Base-by-base conservation (phyloP, 2,888 invertebrate genomes). In the Melipona bicolor region DNA sequence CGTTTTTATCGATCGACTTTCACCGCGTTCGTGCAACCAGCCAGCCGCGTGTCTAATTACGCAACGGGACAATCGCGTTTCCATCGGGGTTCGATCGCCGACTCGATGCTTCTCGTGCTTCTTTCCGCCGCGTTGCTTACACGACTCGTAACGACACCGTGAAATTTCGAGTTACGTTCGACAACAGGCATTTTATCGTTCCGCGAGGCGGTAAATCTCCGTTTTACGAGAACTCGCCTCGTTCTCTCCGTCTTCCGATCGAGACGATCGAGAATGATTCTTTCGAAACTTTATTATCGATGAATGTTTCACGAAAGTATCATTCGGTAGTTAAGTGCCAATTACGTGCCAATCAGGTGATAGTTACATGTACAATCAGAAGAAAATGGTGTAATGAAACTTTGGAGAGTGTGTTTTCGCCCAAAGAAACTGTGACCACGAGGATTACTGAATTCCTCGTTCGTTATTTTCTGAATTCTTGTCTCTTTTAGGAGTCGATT, bases 1-100 rank as follows among this genome's bases (percentile, higher is more conserved):
- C 76, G 36, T 79, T 76, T 87, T 83, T 79, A 85, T 83, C 70
- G 71, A 71, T 71, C 81, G 77, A 83, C 81, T 88, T 87, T 87
- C 78, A 78, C 81, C 65, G 69, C 13, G 52, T 17, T 67, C 76
- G 68, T 76, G 77, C 77, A 75, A 79, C 49, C 43, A 71, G n/a
- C 49, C 43, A 71, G n/a, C 17, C 50, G 36, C 9, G 54, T 27
- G 24, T 79, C 36, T 70, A 82, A 82, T 82, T 84, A 61, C 81
- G 82, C 67, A 82, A 81, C 32, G 50, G 36, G 52, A 74, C 73
- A 61, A 61, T 78, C 76, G 54, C 21, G 15, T 61, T 17, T 27
- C 43, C 67, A 64, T 59, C 59, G 36, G 32, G 36, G 32, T 32
- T 43, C 61, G 19, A 62, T 64, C 62, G 70, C 0, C 56, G 19